These are phyloP conservation scores for Columba janthina DNA, from an alignment of 2,113 vertebrate species.

Conservation along the genomic window DNA sequence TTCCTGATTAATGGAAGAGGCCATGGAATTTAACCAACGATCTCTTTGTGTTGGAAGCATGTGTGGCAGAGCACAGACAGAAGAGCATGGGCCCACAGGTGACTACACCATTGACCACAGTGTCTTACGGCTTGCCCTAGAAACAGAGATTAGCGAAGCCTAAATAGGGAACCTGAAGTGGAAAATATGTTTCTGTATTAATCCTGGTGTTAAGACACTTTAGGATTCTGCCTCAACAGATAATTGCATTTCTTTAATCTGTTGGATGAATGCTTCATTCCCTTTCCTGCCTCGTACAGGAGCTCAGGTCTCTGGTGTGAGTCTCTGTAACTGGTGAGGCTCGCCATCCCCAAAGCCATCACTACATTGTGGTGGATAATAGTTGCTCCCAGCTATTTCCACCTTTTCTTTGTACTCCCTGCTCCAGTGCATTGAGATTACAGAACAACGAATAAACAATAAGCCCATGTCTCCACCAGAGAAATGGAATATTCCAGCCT, in stretches of 20 bases:
- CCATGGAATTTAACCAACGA: not conserved
- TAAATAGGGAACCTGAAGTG: not conserved
- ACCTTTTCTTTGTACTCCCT: not conserved
- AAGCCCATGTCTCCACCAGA: not conserved
- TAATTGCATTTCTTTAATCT: not conserved
- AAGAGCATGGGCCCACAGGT: not conserved
- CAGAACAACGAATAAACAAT: not conserved
- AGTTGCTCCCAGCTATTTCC: not conserved
- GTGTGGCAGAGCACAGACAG: not conserved
- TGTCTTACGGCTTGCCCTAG: not conserved
- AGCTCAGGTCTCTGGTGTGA: not conserved
- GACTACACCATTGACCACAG: not conserved
- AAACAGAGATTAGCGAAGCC: not conserved
- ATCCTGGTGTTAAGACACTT: not conserved
- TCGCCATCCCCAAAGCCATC: not conserved
- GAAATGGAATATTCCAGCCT: not conserved
- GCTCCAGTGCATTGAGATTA: not conserved
- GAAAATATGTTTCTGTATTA: not conserved
- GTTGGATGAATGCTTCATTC: not conserved
- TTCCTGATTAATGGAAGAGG: constrained; percentile 28
- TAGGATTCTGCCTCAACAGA: not conserved
- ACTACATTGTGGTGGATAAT: not conserved
- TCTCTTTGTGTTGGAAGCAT: not conserved
- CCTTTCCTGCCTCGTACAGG: not conserved
- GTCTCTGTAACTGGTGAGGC: not conserved